Base-by-base conservation (phyloP, 1,140 invertebrate genomes). In the Trichoplusia ni region DNA sequence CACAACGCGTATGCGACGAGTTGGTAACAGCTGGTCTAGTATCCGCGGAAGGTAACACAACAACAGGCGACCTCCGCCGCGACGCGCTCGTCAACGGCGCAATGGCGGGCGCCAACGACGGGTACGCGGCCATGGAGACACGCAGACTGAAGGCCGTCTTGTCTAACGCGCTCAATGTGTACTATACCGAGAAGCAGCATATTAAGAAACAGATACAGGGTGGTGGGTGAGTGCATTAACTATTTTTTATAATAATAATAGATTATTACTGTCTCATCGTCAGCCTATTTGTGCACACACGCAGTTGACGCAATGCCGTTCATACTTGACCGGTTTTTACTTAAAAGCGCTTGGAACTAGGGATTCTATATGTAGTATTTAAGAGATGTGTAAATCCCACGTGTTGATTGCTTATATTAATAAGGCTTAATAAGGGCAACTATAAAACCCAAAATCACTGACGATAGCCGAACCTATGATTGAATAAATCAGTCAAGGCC, bases 111-210 rank as follows among this genome's bases (percentile, higher is more conserved):
- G 86, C 87, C 9, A 77, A 70, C 6, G 89, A 91, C 14, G 84
- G 89, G 0, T 91, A 91, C 54, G 67, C 86, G 0, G 77, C 81
- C 2, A 38, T 86, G 19, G 89, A 91, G 67, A 69, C 68, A 8
- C 63, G 86, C 0, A 62, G 90, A 21, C 71, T 91, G 0, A 81
- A 77, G 11, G 74, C 82, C 0, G 69, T 77, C 1, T 69, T 91
- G 67, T 90, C 94, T 1, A 85, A 90, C 1, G 93, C 97, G 54
- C 91, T 99, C 16, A 94, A 96, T 38, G 93, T 94, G 33, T 99
- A 98, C 84, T 99, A 99, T 86, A 95, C 97, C 47, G 95, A 95
- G 4, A 98, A 98, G 84, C 96, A 97, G 78, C 98, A 99, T 87
- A 95, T 98, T 71, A 99, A 99, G 85, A 97, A 97, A 78, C 96